Conservation (phyloP, 2,113 vertebrate species). For the Stigmatopora nigra region DNA sequence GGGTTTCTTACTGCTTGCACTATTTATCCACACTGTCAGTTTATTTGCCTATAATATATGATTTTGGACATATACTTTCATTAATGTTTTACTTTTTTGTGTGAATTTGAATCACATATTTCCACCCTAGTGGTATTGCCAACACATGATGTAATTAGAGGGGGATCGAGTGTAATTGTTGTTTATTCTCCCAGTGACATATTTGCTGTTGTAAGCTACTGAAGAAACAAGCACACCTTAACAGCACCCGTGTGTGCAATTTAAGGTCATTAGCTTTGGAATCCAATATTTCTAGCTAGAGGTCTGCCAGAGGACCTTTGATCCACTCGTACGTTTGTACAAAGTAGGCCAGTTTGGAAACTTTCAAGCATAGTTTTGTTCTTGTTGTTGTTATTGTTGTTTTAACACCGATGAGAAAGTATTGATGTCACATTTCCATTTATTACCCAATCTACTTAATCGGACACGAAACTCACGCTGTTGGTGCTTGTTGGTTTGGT, state of each 20-base stretch:
- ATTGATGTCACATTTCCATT: no score
- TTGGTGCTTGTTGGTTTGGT: no score
- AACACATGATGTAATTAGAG: constrained; percentile 57
- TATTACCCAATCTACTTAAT: no score
- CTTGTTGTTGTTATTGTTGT: no score
- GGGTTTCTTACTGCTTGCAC: constrained; percentile 25
- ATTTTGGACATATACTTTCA: constrained; percentile 2
- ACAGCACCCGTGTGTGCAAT: constrained; percentile 55
- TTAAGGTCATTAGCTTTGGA: constrained; percentile 52
- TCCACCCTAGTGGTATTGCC: constrained; percentile 25
- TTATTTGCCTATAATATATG: constrained; percentile 3
- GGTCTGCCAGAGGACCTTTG: constrained; percentile 40
- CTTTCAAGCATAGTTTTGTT: background rate
- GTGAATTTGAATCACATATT: constrained; percentile 28
- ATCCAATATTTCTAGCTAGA: constrained; percentile 39
- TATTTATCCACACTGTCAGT: constrained; percentile 12
- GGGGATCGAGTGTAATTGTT: constrained; percentile 57
- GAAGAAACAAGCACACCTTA: constrained; percentile 40
- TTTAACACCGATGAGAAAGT: no score
- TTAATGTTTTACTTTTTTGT: constrained; percentile 7
- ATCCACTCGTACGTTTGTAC: constrained; percentile 8
- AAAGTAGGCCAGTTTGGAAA: constrained; percentile 21
- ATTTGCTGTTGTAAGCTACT: constrained; percentile 58
- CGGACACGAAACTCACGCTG: no score
- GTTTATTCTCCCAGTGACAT: constrained; percentile 58